These are phyloP conservation scores for Oscheius sp. DNA, from an alignment of 1,140 invertebrate species.

Conservation along the genomic window DNA sequence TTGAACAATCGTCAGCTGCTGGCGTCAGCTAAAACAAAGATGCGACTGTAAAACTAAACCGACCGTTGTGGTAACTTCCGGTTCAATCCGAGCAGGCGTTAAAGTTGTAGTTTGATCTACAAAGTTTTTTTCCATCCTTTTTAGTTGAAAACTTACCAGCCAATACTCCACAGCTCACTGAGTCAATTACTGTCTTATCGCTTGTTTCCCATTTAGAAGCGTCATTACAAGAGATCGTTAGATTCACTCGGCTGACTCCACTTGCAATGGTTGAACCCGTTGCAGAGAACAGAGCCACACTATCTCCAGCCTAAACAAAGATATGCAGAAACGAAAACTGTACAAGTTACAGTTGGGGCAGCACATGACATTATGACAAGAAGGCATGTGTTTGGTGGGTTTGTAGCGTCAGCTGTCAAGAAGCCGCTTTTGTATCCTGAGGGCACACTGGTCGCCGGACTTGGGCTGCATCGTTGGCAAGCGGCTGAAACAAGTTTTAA, in stretches of 20 bases:
- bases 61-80: neutral
- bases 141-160: too few relatives aligned
- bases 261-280: neutral
- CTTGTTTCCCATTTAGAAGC: neutral
- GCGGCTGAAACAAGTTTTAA: neutral
- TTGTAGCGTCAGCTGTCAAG: neutral
- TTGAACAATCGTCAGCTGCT: neutral
- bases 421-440: neutral
- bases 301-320: constrained; percentile 1
- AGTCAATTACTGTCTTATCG: neutral
- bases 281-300: neutral
- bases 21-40: neutral
- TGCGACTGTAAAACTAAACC: neutral
- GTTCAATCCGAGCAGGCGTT: neutral
- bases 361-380: neutral
- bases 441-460: neutral
- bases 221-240: neutral
- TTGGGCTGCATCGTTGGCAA: neutral
- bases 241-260: neutral
- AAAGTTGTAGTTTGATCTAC: too few relatives aligned
- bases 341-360: neutral
- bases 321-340: neutral
- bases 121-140: too few relatives aligned
- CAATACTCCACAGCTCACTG: neutral
- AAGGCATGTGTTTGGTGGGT: neutral